Evolutionary conservation across 1,140 invertebrate genomes (phyloP), one percentile per base, ranked within the genome.

Genomic region (Plutomurus gul): DNA sequence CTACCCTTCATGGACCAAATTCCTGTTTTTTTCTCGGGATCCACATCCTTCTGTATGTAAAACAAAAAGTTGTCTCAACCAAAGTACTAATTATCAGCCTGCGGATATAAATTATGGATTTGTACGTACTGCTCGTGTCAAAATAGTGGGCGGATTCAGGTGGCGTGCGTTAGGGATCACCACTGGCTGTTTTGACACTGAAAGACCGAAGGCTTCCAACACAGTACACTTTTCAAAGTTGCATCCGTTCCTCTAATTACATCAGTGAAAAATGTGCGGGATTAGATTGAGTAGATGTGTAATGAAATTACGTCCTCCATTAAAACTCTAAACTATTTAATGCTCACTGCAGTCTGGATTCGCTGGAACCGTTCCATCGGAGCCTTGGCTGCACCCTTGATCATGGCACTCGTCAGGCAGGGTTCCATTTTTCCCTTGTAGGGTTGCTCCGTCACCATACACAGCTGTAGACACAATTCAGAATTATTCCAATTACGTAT

Each of bases 401-500:
- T 73, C 71, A 73, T 73, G 1, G 71, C 71, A n/a, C 71, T 73
- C 1, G 71, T 73, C 0, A 73, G 71, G 10, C 10, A 3, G 0
- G 71, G 37, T 11, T 73, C 71, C 71, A 73, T 73, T 18, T 73
- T 73, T 10, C 71, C 71, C 6, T 47, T 40, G 16, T 73, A 73
- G 3, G 71, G 71, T 30, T 73, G 71, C n/a, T 40, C 43, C 0
- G 27, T 73, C 2, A 73, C 43, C 0, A 43, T n/a, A 18, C 71
- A 73, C 3, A 73, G 71, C 37, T 40, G 13, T 5, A 51, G 11
- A 1, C 8, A n/a, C 3, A 51, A 13, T n/a, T n/a, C n/a, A n/a
- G n/a, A n/a, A n/a, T n/a, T n/a, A n/a, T n/a, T n/a, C n/a, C n/a
- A n/a, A n/a, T n/a, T n/a, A n/a, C n/a, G n/a, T n/a, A n/a, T n/a